Conservation (phyloP, 2,797 vertebrate species). For the Rhinichthys osculus region DNA sequence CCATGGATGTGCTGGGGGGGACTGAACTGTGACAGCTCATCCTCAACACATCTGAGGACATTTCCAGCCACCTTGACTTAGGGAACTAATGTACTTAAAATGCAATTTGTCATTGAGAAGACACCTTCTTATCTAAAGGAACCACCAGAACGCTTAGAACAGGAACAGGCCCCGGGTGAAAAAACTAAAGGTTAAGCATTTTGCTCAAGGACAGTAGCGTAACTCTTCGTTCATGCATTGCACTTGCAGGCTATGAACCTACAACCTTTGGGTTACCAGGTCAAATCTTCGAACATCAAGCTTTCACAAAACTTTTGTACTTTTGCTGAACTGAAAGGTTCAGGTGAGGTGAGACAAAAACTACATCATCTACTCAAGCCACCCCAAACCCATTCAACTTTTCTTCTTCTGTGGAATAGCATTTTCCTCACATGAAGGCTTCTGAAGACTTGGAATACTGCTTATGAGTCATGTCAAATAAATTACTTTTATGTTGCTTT, state of each 20-base stretch:
- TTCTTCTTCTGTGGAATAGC: background rate
- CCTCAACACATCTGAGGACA: slow-evolving; percentile 5
- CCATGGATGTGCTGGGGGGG: slow-evolving; percentile 67
- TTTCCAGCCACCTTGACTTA: slow-evolving; percentile 21
- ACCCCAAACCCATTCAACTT: background rate
- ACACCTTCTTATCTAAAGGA: slow-evolving; percentile 28
- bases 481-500: background rate
- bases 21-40: slow-evolving; percentile 58
- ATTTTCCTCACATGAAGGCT: background rate
- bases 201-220: slow-evolving; percentile 6
- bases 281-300: background rate
- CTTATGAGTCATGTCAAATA: background rate
- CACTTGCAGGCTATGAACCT: slow-evolving; percentile 5
- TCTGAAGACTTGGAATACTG: background rate
- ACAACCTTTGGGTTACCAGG: slow-evolving; percentile 1
- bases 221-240: background rate
- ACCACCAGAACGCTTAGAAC: background rate
- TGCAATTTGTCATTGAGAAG: slow-evolving; percentile 29
- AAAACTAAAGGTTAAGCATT: slow-evolving; percentile 3
- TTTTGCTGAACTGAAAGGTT: background rate
- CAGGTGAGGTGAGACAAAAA: background rate
- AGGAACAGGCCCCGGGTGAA: background rate
- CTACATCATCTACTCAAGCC: background rate
- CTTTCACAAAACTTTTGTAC: slow-evolving; percentile 3
- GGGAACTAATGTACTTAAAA: slow-evolving; percentile 32